Percentiles rank a stretch among this genome's conserved stretches.
These are phyloP conservation scores for Thunnus albacares DNA, from an alignment of 2,797 vertebrate species.

Conservation along the genomic window DNA sequence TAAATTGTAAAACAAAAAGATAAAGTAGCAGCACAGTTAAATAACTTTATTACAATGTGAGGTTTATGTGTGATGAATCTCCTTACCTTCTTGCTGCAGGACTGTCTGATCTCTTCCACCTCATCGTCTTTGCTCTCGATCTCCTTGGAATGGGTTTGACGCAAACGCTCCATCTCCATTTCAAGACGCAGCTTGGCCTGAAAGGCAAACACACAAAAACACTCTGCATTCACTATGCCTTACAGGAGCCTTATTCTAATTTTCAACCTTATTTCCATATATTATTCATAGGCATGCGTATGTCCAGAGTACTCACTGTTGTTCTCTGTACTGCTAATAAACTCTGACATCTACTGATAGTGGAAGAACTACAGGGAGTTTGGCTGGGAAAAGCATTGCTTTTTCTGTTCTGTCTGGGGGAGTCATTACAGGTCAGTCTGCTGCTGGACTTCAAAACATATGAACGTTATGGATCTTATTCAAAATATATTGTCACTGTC, in stretches of 20 bases:
- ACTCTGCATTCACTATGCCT: background rate
- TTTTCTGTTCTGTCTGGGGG: background rate
- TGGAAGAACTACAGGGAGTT: background rate
- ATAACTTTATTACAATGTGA: background rate
- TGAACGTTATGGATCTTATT: too few relatives aligned
- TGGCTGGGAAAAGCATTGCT: background rate
- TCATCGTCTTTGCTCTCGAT: slow-evolving; percentile 96
- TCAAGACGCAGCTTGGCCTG: slow-evolving; percentile 96
- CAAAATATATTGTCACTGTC: too few relatives aligned
- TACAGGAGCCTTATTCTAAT: slow-evolving; percentile 3
- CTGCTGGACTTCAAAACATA: background rate
- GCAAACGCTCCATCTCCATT: slow-evolving; percentile 98
- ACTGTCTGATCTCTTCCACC: slow-evolving; percentile 96
- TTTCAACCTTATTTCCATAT: slow-evolving; percentile 2
- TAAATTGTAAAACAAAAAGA: background rate
- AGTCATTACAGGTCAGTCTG: slow-evolving; percentile 3
- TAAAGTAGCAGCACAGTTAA: background rate
- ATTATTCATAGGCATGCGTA: slow-evolving; percentile 7
- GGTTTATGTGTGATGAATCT: background rate
- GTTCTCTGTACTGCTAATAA: slow-evolving; percentile 12
- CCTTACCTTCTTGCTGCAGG: slow-evolving; percentile 95
- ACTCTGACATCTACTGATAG: slow-evolving; percentile 8
- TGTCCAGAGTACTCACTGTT: background rate
- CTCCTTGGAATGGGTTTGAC: slow-evolving; percentile 96
- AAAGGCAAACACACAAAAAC: slow-evolving; percentile 19